Percentiles rank a stretch among this genome's conserved stretches.
Evolutionary conservation across 2,797 vertebrate genomes (phyloP).

Genomic region (Aquila chrysaetos): DNA sequence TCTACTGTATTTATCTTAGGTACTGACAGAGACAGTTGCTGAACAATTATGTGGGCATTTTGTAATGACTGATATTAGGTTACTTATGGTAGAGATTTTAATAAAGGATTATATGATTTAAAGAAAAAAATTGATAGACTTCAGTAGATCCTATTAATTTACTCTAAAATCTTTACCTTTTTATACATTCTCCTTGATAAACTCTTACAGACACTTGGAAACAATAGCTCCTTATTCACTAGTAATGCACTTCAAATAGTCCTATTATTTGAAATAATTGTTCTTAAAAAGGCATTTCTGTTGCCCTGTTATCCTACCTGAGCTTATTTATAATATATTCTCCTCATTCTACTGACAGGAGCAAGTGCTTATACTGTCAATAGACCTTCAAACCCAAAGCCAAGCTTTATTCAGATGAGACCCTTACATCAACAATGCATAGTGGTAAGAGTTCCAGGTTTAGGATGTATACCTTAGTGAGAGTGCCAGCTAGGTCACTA

Average conservation of each 20-base stretch:
- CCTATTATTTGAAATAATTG: not conserved
- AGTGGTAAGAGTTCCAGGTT: not conserved
- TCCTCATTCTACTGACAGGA: not conserved
- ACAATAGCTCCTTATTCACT: conserved; percentile 7
- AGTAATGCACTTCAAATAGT: not conserved
- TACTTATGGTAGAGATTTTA: no score
- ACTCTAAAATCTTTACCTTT: not conserved
- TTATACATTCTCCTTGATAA: not conserved
- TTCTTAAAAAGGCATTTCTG: not conserved
- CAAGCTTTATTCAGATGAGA: not conserved
- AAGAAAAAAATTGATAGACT: not conserved
- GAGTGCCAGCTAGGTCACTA: not conserved
- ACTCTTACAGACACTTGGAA: conserved; percentile 25
- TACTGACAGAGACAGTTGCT: no score
- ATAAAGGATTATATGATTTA: not conserved
- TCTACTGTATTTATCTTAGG: no score
- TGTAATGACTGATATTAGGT: no score
- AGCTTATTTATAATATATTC: not conserved
- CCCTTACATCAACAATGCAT: not conserved
- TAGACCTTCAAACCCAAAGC: no score
- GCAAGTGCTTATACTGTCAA: not conserved
- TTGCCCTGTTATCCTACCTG: not conserved
- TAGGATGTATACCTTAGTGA: not conserved
- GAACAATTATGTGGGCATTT: no score
- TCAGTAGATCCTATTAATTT: conserved; percentile 2